Base-by-base conservation (phyloP, 2,797 vertebrate genomes). In the Octomys mimax region DNA sequence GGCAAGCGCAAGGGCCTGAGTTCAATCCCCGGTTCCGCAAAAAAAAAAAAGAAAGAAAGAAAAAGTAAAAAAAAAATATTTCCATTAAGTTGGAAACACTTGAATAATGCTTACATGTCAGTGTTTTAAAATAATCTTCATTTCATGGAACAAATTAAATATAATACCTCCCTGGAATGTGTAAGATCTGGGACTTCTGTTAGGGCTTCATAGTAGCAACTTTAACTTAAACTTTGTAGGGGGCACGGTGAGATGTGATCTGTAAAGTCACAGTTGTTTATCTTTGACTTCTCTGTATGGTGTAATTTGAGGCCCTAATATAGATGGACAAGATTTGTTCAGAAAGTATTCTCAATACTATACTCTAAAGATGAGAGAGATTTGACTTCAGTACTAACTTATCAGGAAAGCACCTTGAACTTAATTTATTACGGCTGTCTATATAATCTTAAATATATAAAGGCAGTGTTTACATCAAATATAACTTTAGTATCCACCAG, bases 331-430 rank as follows among this genome's bases (percentile, higher is more conserved):
- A 80, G 82, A 73, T 89, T 73, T 83, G 19, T 5, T 75, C 28
- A 19, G n/a, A 75, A 11, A 5, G 11, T 95, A 84, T 96, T 93
- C 77, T 80, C 49, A 75, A 75, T 39, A 71, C n/a, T 71, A 21
- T 46, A 92, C 49, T 89, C 93, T 93, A 22, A 95, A 42, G 11
- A 62, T 54, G 13, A 11, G 42, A 78, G 28, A 85, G 4, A 5
- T 89, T 54, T 28, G 13, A 9, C 2, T 82, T 96, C 42, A n/a
- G 89, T 79, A 89, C 70, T 88, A 39, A 79, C 66, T 64, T 96
- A 86, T 75, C 19, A 92, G 49, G 75, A 71, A 12, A 31, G 36
- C 11, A 92, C 0, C 52, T 77, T 75, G 12, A 57, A 64, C 1
- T 42, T 70, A 36, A 77, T 92, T 73, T 90, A 91, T 59, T 2